Percentiles rank a stretch among this genome's conserved stretches.
phyloP scores from a whole-genome alignment of 2,797 vertebrate genomes.

The Champsocephalus esox region DNA sequence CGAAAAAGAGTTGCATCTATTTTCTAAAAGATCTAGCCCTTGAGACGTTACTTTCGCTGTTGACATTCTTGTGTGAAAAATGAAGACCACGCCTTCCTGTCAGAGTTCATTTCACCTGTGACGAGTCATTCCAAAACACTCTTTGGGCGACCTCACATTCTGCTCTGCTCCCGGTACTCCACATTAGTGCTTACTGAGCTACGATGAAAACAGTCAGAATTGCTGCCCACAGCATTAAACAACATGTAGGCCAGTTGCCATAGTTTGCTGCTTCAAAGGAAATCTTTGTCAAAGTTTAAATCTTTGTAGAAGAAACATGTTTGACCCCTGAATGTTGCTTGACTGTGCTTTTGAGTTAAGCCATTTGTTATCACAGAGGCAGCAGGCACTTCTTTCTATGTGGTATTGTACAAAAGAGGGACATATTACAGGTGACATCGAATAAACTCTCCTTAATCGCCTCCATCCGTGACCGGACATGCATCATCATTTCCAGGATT shows the following conservation, averaged over 20 bases:
- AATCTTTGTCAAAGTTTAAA: slow-evolving; percentile 50
- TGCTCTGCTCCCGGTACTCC: slow-evolving; percentile 48
- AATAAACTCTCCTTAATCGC: too few species aligned
- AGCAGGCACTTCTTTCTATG: neutral
- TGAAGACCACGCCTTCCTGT: slow-evolving; percentile 46
- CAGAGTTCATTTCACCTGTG: slow-evolving; percentile 77
- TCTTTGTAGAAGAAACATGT: slow-evolving; percentile 32
- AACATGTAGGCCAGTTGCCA: slow-evolving; percentile 44
- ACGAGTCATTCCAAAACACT: slow-evolving; percentile 59
- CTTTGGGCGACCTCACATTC: slow-evolving; percentile 61
- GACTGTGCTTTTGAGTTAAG: slow-evolving; percentile 13
- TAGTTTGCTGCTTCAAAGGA: slow-evolving; percentile 41
- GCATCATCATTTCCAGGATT: slow-evolving; percentile 29
- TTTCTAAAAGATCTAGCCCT: slow-evolving; percentile 18
- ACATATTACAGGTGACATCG: neutral
- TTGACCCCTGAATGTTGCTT: slow-evolving; percentile 29
- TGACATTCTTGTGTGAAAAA: slow-evolving; percentile 33
- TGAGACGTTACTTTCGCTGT: slow-evolving; percentile 46
- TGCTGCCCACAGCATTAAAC: slow-evolving; percentile 68
- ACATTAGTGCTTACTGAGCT: slow-evolving; percentile 63
- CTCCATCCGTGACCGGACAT: slow-evolving; percentile 17
- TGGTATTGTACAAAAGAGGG: neutral
- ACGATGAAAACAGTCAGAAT: slow-evolving; percentile 51
- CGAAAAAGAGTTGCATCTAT: slow-evolving; percentile 39
- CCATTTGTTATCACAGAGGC: neutral